Conservation (phyloP, 2,113 vertebrate genomes). For the Semnopithecus entellus region DNA sequence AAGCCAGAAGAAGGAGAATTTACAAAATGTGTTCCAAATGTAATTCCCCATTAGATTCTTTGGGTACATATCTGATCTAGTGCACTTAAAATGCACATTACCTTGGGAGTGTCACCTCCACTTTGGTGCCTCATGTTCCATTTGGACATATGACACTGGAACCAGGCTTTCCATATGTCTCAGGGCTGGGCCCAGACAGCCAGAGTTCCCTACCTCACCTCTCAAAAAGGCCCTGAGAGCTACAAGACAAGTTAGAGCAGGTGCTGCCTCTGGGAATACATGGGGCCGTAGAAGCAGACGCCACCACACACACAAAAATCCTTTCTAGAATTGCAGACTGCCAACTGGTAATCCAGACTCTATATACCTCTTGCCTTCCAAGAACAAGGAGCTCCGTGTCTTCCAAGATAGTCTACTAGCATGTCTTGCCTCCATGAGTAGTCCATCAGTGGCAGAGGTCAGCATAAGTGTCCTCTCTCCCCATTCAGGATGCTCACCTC, state of each 20-base stretch:
- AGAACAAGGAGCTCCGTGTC: neutral
- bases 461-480: neutral
- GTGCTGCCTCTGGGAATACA: neutral
- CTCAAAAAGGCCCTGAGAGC: neutral
- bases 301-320: neutral
- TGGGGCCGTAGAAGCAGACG: neutral
- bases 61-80: neutral
- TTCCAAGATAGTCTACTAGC: neutral
- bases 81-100: neutral
- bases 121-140: neutral
- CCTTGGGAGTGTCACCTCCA: neutral
- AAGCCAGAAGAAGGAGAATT: neutral
- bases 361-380: neutral
- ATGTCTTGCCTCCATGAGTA: neutral
- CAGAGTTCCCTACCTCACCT: neutral
- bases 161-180: neutral
- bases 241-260: neutral
- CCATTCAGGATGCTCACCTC: neutral
- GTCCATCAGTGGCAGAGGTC: neutral
- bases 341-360: neutral
- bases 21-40: neutral
- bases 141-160: neutral
- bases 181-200: neutral
- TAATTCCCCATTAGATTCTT: neutral
- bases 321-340: neutral